Evolutionary conservation across 2,888 invertebrate species (phyloP).

Genomic region (Anthoptus insignis): DNA sequence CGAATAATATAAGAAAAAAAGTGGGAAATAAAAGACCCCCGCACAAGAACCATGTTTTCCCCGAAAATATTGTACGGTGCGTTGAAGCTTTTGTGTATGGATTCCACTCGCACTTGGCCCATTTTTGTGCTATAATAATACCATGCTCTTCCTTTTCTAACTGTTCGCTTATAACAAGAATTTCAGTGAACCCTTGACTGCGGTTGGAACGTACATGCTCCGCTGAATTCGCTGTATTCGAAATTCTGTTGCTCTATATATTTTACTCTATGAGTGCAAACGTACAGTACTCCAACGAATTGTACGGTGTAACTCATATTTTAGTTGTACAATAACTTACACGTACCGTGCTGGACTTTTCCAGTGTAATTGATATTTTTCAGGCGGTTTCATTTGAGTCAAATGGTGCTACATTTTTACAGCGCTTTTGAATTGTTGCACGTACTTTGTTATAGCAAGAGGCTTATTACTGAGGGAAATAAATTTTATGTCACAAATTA

Average conservation of each 20-base stretch:
- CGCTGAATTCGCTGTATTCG: constrained; percentile 46
- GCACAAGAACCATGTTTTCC: too few relatives aligned
- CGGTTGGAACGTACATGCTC: constrained; percentile 42
- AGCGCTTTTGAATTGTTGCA: neutral
- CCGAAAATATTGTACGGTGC: too few relatives aligned
- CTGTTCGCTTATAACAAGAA: constrained; percentile 38
- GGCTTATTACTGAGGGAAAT: constrained; percentile 11
- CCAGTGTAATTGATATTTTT: constrained; percentile 24
- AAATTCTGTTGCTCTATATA: constrained; percentile 43
- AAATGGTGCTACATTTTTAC: constrained; percentile 7
- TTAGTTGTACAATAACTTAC: constrained; percentile 39
- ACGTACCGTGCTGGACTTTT: constrained; percentile 12
- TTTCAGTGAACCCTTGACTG: constrained; percentile 42
- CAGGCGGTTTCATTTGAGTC: constrained; percentile 12
- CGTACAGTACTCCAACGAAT: constrained; percentile 19
- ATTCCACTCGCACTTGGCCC: too few relatives aligned
- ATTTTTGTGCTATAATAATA: too few relatives aligned
- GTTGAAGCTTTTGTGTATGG: constrained; percentile 27
- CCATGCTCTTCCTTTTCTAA: constrained; percentile 34
- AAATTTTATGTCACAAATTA: neutral
- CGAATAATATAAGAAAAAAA: too few relatives aligned
- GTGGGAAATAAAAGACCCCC: too few relatives aligned
- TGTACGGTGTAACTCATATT: constrained; percentile 40
- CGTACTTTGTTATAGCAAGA: neutral
- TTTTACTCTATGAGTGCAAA: constrained; percentile 33